These are phyloP conservation scores for Brachyhypopomus gauderio DNA, from an alignment of 2,113 vertebrate species.

Conservation along the genomic window DNA sequence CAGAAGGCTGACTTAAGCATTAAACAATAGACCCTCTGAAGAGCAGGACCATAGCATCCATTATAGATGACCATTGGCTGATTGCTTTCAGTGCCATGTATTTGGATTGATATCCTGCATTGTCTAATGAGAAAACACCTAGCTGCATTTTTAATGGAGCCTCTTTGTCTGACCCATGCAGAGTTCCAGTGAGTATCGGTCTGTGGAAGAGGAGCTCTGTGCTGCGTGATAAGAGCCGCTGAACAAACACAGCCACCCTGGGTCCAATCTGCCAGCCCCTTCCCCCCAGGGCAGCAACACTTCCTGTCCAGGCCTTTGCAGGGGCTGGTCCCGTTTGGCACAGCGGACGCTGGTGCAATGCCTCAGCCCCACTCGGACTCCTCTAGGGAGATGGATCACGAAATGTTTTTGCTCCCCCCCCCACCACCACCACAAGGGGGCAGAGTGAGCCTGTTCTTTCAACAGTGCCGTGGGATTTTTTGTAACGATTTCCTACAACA, in stretches of 20 bases:
- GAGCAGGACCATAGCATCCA: conserved; percentile 65
- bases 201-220: conserved; percentile 30
- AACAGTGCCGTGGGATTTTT: neutral
- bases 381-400: neutral
- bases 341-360: neutral
- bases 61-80: conserved; percentile 73
- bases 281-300: neutral
- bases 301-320: neutral
- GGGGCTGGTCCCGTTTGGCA: conserved; percentile 7
- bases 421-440: conserved; percentile 39
- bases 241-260: neutral
- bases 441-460: conserved; percentile 25
- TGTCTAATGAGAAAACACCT: conserved; percentile 66
- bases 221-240: conserved; percentile 31
- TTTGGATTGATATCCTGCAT: conserved; percentile 63
- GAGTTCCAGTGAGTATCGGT: conserved; percentile 32
- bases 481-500: neutral
- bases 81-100: conserved; percentile 67
- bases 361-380: neutral
- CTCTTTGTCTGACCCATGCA: conserved; percentile 58
- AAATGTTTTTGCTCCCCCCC: neutral
- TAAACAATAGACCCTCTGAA: conserved; percentile 61
- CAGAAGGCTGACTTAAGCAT: conserved; percentile 42
- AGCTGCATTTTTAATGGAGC: conserved; percentile 67
- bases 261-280: neutral